Evolutionary conservation across 1,140 invertebrate genomes (phyloP).

Genomic region (Scaptomyza graminum): DNA sequence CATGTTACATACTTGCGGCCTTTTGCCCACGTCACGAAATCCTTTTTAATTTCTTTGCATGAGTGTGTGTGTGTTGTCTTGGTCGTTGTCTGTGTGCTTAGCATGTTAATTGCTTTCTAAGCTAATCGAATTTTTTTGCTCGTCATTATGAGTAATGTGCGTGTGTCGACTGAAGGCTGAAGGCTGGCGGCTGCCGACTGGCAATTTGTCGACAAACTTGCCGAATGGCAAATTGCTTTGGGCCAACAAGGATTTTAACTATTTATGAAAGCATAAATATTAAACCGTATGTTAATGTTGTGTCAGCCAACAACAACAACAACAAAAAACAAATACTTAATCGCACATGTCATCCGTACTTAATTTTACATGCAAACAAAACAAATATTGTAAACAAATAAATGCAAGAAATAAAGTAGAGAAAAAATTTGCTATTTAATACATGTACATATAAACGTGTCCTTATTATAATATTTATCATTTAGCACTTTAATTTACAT

Average conservation of each 20-base stretch:
- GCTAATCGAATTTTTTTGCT: constrained; percentile 81
- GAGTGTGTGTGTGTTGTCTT: constrained; percentile 2
- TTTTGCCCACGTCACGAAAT: constrained; percentile 60
- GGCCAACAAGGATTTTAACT: constrained; percentile 56
- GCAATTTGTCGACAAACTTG: constrained; percentile 72
- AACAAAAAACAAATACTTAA: constrained; percentile 51
- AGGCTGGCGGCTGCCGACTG: too few species aligned
- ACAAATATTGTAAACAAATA: constrained; percentile 59
- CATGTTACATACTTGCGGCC: constrained; percentile 53
- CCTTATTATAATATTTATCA: constrained; percentile 19
- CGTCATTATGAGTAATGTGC: constrained; percentile 77
- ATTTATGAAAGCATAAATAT: constrained; percentile 43
- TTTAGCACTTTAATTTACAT: constrained; percentile 37
- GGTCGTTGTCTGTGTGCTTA: constrained; percentile 43
- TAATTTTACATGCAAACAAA: constrained; percentile 71
- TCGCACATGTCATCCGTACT: constrained; percentile 70
- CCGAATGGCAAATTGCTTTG: constrained; percentile 66
- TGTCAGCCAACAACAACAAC: constrained; percentile 25
- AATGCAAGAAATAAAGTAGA: constrained; percentile 16
- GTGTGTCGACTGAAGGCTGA: constrained; percentile 22
- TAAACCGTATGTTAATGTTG: constrained; percentile 52
- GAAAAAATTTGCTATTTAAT: constrained; percentile 16
- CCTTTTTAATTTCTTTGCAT: constrained; percentile 55
- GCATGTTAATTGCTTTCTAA: constrained; percentile 77
- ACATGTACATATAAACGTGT: constrained; percentile 26